A percentile compares a stretch with the other conserved stretches of the same genome.
These are phyloP conservation scores for Takifugu flavidus DNA, from an alignment of 2,113 vertebrate species.

Conservation along the genomic window DNA sequence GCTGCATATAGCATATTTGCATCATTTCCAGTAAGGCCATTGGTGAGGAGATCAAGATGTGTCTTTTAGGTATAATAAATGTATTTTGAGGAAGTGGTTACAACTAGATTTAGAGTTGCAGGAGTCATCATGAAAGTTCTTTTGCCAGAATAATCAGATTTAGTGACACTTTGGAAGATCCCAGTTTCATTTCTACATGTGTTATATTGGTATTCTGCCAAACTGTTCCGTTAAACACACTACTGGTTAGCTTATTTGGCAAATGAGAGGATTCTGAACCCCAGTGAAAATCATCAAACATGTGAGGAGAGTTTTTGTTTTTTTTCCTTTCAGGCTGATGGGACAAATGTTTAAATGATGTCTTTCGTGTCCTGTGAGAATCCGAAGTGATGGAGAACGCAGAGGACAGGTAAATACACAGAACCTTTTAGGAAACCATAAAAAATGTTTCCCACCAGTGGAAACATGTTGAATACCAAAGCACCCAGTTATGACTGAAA, in stretches of 20 bases:
- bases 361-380: conserved; percentile 16
- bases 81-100: neutral
- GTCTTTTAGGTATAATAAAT: neutral
- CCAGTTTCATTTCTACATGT: no score
- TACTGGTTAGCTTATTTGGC: no score
- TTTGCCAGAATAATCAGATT: no score
- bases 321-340: conserved; percentile 5
- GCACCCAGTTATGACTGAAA: no score
- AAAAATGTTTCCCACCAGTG: no score
- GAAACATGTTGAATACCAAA: no score
- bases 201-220: no score
- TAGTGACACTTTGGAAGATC: no score
- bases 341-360: conserved; percentile 1
- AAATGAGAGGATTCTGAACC: no score
- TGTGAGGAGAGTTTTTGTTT: neutral
- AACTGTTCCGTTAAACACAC: no score
- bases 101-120: neutral
- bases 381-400: conserved; percentile 61
- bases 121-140: neutral
- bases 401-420: conserved; percentile 50
- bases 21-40: neutral
- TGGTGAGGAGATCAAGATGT: no score
- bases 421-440: no score
- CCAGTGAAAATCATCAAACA: neutral
- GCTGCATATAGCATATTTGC: neutral